Conservation (phyloP, 1,140 invertebrate genomes). For the Euwallacea similis region DNA sequence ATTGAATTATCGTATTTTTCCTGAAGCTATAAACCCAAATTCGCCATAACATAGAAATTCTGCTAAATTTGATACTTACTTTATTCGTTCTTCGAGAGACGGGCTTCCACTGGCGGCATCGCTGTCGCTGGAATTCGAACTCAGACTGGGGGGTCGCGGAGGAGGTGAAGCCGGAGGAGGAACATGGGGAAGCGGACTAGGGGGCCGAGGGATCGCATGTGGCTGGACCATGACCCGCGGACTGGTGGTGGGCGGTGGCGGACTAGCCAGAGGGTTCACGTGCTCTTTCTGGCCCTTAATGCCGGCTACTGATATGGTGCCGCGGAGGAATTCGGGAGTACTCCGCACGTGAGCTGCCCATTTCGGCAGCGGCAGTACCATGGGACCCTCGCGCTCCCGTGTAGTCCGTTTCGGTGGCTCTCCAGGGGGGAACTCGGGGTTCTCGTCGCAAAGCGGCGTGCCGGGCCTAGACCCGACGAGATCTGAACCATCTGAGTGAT, state of each 20-base stretch:
- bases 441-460: constrained; percentile 81
- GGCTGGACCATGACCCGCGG: constrained; percentile 47
- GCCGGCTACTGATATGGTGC: constrained; percentile 52
- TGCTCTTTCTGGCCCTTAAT: constrained; percentile 53
- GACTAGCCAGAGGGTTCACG: constrained; percentile 43
- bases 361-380: constrained; percentile 80
- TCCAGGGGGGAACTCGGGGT: constrained; percentile 73
- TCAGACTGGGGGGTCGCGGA: constrained; percentile 58
- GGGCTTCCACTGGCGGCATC: constrained; percentile 62
- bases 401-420: constrained; percentile 69
- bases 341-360: constrained; percentile 72
- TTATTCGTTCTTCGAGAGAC: constrained; percentile 83
- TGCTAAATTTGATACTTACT: constrained; percentile 5
- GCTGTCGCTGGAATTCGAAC: constrained; percentile 63
- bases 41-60: too few relatives aligned
- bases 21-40: neutral
- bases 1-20: too few relatives aligned
- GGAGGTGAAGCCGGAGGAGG: constrained; percentile 64
- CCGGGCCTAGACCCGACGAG: constrained; percentile 73
- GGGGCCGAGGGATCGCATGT: constrained; percentile 39
- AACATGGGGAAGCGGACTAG: constrained; percentile 50
- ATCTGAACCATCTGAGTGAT: constrained; percentile 56
- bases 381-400: constrained; percentile 66
- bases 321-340: constrained; percentile 25
- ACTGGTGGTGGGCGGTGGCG: constrained; percentile 54